Base-by-base conservation (phyloP, 2,113 vertebrate genomes). In the Eublepharis macularius region DNA sequence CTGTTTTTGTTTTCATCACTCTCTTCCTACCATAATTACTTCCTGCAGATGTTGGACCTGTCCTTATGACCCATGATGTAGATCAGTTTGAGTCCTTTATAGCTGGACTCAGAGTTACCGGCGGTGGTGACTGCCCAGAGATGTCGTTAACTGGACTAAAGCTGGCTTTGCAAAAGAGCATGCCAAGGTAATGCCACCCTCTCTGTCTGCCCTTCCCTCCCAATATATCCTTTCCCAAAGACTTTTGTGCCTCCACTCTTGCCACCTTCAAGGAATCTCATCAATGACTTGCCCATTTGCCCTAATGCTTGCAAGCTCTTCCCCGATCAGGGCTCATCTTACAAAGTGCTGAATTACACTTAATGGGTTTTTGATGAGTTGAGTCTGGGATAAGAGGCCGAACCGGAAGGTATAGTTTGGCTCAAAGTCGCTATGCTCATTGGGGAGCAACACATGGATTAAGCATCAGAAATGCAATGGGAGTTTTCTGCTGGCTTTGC, bases 91-190 rank as follows among this genome's bases (percentile, higher is more conserved):
- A 85, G 54, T 34, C 76, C 8, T 69, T 14, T 17, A 79, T 85
- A 54, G 36, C 76, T 36, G 8, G 1, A 19, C 76, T 85, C 24
- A 43, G 1, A 11, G 76, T 7, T 72, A 12, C 10, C 4, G 83
- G 83, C 4, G 83, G 83, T n/a, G 83, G 76, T 2, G 83, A 85
- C 36, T 85, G 83, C 51, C 76, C 83, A 29, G 76, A 85, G 41
- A 79, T 85, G 83, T 79, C 83, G 6, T 36, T 85, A 57, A 17
- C 36, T 63, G 83, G 66, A 3, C 21, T 85, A 39, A 85, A 85
- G n/a, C n/a, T 85, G 39, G 83, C 76, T 72, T 39, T 85, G 49
- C 76, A 79, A 19, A 19, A 79, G 39, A 85, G 83, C 66, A 19
- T 72, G 83, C 66, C 76, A 60, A 79, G 76, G 83, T 85, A 36